phyloP scores from a whole-genome alignment of 2,888 invertebrate species.

The Lepas anatifera region DNA sequence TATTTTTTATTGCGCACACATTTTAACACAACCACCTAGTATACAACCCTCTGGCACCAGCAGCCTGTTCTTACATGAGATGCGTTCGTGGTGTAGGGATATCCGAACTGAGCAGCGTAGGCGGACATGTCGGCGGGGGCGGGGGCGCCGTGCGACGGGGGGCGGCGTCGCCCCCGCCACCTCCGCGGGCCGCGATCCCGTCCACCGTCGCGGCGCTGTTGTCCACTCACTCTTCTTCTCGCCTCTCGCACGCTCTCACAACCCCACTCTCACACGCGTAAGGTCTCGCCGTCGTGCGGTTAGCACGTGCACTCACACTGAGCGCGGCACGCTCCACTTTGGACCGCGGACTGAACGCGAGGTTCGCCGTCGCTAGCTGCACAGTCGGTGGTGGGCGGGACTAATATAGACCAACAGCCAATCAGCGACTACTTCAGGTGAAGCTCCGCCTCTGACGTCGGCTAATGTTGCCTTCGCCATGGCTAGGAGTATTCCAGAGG shows the following conservation, averaged over 20 bases:
- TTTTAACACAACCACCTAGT: too few relatives aligned
- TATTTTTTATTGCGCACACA: too few relatives aligned
- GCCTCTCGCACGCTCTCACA: neutral
- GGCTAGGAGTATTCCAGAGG: too few relatives aligned
- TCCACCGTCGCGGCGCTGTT: neutral
- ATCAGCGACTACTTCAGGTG: neutral
- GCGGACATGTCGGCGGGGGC: constrained; percentile 15
- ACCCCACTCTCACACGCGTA: neutral
- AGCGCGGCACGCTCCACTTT: neutral
- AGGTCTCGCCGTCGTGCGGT: too few relatives aligned
- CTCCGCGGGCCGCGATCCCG: constrained; percentile 9
- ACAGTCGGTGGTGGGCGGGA: neutral
- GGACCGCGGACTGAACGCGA: neutral
- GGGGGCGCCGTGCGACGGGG: constrained; percentile 14
- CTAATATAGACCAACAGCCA: neutral
- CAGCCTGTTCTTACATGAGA: neutral
- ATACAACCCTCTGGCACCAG: too few relatives aligned
- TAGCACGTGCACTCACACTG: too few relatives aligned
- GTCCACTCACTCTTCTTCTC: neutral
- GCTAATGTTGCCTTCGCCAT: too few relatives aligned
- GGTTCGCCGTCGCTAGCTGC: neutral
- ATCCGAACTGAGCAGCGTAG: constrained; percentile 9
- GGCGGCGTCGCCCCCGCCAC: constrained; percentile 1
- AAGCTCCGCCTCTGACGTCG: neutral
- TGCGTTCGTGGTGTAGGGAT: constrained; percentile 4